Evolutionary conservation across 2,113 vertebrate species (phyloP), one percentile per base, ranked within the genome.

Genomic region (Notarius lentiginosus): DNA sequence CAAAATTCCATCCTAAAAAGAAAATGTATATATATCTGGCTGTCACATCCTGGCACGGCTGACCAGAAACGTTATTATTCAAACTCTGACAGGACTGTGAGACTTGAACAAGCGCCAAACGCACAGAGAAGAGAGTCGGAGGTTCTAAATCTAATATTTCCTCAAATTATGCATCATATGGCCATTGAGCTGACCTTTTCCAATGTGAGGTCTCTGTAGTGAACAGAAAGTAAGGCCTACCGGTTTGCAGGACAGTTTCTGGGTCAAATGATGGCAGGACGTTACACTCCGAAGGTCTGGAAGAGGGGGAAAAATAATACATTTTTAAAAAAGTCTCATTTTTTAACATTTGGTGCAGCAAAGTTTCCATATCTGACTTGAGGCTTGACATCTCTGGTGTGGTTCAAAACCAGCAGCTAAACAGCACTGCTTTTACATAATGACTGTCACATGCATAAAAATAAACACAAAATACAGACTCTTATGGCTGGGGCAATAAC

Each of bases 211-310:
- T 15, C 17, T 75, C 72, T 75, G 22, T 75, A 75, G 4, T 24
- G 20, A 83, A 72, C 17, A 70, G 27, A 68, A 47, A 63, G 47
- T 53, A 14, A 53, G 1, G 18, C 92, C 94, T 95, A 99, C 98
- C 98, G 84, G 97, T 98, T 93, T 99, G 98, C 80, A 99, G 96
- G 81, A 99, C 98, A 0, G 95, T 97, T 93, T 99, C 97, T 10
- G 98, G 98, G 94, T 99, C 98, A 92, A 99, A 96, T 0, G 97
- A 99, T 2, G 97, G 98, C 92, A 99, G 93, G 83, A 96, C 96
- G 90, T 96, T 96, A 92, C 96, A 94, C 92, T 99, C 97, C 83
- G 97, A 91, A 86, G 97, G 95, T 90, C 98, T 99, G 92, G 17
- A 7, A 66, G 58, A 51, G 61, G 34, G 18, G 5, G 92, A 41